phyloP scores from a whole-genome alignment of 1,140 invertebrate species.

The Dryas iulia region DNA sequence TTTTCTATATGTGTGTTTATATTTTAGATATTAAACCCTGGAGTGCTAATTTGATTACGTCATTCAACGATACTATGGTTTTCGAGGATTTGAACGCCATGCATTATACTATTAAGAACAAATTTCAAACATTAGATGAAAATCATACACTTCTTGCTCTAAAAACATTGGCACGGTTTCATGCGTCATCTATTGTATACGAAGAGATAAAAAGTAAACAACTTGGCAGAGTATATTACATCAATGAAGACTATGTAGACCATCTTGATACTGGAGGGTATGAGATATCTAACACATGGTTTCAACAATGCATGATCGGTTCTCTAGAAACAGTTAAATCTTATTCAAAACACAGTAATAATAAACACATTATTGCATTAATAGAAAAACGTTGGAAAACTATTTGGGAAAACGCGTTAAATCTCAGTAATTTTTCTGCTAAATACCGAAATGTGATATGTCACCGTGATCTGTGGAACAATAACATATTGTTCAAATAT shows the following conservation, averaged over 20 bases:
- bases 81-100: slow-evolving; percentile 61
- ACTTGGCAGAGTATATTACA: slow-evolving; percentile 36
- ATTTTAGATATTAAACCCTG: slow-evolving; percentile 57
- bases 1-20: not conserved
- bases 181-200: slow-evolving; percentile 60
- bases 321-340: slow-evolving; percentile 53
- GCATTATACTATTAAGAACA: slow-evolving; percentile 51
- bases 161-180: slow-evolving; percentile 59
- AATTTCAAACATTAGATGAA: slow-evolving; percentile 58
- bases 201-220: slow-evolving; percentile 54
- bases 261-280: slow-evolving; percentile 54
- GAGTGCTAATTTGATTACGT: slow-evolving; percentile 51
- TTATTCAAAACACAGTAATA: slow-evolving; percentile 50
- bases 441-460: slow-evolving; percentile 79
- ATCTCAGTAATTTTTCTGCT: slow-evolving; percentile 41
- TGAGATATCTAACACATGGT: slow-evolving; percentile 46
- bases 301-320: slow-evolving; percentile 56
- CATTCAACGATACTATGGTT: slow-evolving; percentile 55
- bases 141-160: slow-evolving; percentile 60
- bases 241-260: slow-evolving; percentile 51
- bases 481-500: slow-evolving; percentile 83
- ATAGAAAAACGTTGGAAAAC: slow-evolving; percentile 54
- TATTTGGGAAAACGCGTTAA: slow-evolving; percentile 51
- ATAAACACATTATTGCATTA: slow-evolving; percentile 32
- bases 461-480: slow-evolving; percentile 84